These are phyloP conservation scores for Mico argentatus DNA, from an alignment of 2,797 vertebrate genomes.

Conservation along the genomic window DNA sequence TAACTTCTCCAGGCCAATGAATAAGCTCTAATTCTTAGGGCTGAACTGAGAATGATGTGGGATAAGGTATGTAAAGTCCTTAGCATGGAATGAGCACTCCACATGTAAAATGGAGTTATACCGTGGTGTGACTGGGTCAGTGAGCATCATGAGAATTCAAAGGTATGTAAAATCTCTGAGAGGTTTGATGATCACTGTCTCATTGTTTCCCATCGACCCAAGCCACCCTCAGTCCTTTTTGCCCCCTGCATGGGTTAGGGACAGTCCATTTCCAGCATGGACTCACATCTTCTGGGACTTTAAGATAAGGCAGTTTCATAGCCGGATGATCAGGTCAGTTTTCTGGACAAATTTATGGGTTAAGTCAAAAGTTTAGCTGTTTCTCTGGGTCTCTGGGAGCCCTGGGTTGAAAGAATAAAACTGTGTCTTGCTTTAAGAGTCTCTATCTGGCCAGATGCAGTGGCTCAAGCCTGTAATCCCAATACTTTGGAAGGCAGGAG, in stretches of 20 bases:
- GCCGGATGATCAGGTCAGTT: neutral
- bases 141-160: neutral
- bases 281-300: neutral
- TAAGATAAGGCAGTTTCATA: neutral
- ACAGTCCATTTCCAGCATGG: neutral
- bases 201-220: neutral
- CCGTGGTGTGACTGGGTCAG: neutral
- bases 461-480: neutral
- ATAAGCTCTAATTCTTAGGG: neutral
- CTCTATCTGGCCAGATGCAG: neutral
- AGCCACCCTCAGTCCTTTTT: neutral
- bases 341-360: neutral
- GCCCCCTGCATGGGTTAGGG: neutral
- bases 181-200: neutral
- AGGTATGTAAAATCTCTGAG: neutral
- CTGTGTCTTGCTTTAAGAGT: neutral
- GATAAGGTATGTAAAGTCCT: neutral
- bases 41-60: conserved; percentile 10
- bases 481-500: neutral
- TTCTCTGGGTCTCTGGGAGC: neutral
- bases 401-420: neutral
- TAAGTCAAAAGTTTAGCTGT: neutral
- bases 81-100: neutral
- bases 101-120: neutral
- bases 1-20: conserved; percentile 19